These are phyloP conservation scores for Sternotherus odoratus DNA, from an alignment of 2,797 vertebrate genomes.

Conservation along the genomic window DNA sequence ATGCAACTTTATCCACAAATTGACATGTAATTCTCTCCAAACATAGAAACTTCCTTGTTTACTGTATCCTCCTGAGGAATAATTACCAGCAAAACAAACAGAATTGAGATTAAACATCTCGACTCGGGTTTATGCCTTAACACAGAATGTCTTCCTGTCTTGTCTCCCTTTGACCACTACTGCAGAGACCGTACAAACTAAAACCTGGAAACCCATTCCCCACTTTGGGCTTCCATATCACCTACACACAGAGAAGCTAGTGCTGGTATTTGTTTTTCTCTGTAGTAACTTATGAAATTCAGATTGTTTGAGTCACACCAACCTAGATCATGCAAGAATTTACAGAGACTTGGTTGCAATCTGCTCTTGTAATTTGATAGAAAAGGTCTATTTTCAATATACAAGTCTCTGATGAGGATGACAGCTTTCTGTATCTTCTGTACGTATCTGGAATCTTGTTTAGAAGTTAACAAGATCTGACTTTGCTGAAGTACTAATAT, in stretches of 20 bases:
- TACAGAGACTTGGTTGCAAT: not conserved
- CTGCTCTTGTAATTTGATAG: not conserved
- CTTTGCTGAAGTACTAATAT: slow-evolving; percentile 55
- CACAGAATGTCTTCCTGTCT: no score
- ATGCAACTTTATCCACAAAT: no score
- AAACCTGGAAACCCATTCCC: not conserved
- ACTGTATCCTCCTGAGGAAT: no score
- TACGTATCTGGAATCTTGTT: slow-evolving; percentile 29
- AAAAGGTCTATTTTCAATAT: slow-evolving; percentile 8
- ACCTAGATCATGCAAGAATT: not conserved
- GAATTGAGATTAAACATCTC: no score
- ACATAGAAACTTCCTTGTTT: no score
- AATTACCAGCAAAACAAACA: no score
- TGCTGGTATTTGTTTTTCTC: not conserved
- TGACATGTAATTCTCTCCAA: no score
- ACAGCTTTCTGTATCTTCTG: not conserved
- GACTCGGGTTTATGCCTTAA: no score
- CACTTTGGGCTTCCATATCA: not conserved
- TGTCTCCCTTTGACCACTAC: not conserved
- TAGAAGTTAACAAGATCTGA: slow-evolving; percentile 63
- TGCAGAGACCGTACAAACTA: not conserved
- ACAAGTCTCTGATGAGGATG: not conserved
- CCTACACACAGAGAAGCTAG: rapidly evolving
- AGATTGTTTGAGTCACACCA: not conserved
- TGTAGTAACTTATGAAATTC: not conserved